These are phyloP conservation scores for Rhodophaea formosa DNA, from an alignment of 2,888 invertebrate genomes.

Conservation along the genomic window DNA sequence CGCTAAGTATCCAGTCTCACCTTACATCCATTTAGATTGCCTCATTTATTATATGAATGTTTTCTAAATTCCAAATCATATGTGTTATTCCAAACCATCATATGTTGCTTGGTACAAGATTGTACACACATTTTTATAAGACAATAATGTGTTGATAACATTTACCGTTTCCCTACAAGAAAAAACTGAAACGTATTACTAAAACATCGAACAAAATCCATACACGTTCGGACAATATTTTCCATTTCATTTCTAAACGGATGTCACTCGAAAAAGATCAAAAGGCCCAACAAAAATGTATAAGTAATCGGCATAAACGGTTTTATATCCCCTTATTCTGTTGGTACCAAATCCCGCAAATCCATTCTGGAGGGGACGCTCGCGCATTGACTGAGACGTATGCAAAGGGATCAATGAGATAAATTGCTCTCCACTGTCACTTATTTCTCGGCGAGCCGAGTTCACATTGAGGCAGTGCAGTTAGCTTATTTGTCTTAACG, in stretches of 20 bases:
- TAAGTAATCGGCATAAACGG: constrained; percentile 54
- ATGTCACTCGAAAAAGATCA: constrained; percentile 45
- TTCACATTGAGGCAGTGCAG: constrained; percentile 1
- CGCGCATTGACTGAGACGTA: constrained; percentile 70
- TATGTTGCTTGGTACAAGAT: no score
- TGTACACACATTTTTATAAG: no score
- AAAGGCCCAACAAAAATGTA: constrained; percentile 46
- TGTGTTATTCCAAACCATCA: no score
- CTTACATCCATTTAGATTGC: no score
- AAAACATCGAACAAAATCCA: constrained; percentile 27
- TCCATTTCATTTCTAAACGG: constrained; percentile 37
- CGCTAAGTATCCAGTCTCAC: no score
- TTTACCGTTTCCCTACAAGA: no score
- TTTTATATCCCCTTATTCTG: constrained; percentile 49
- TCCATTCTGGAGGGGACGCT: constrained; percentile 49
- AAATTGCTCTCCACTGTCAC: constrained; percentile 68
- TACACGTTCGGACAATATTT: constrained; percentile 36
- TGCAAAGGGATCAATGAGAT: constrained; percentile 76
- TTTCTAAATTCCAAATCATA: no score
- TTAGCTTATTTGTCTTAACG: neutral
- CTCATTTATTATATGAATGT: no score
- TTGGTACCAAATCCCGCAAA: constrained; percentile 55
- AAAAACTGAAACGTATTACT: constrained; percentile 11
- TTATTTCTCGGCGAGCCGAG: constrained; percentile 41
- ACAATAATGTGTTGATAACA: no score